A percentile compares a stretch with the other conserved stretches of the same genome.
Conservation (phyloP, 2,113 vertebrate species). For the Phaethon lepturus region DNA sequence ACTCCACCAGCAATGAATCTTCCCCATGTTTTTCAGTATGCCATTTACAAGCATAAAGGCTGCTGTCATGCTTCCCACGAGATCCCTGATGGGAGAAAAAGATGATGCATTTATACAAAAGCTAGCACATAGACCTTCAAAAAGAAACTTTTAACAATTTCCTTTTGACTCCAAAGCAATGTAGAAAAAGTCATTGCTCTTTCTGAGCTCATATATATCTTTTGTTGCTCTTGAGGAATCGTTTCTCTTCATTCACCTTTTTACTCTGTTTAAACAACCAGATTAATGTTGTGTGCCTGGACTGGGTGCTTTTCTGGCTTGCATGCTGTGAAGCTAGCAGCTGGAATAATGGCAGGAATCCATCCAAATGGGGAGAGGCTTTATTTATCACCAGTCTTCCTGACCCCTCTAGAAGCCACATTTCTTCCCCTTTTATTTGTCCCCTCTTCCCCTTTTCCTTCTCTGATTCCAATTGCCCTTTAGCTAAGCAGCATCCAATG, state of each 20-base stretch:
- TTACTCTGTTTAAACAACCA: slow-evolving; percentile 6
- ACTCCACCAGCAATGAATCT: background rate
- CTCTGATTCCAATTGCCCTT: slow-evolving; percentile 10
- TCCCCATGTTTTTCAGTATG: background rate
- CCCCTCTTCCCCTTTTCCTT: background rate
- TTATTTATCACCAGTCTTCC: slow-evolving; percentile 5
- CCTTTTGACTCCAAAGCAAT: slow-evolving; percentile 1
- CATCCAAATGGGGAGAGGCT: background rate
- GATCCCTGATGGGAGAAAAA: slow-evolving; percentile 36
- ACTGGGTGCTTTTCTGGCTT: background rate
- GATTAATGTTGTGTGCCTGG: background rate
- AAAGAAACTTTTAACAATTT: slow-evolving; percentile 6
- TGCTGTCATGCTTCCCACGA: slow-evolving; percentile 61
- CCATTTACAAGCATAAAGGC: slow-evolving; percentile 47
- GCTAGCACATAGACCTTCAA: background rate
- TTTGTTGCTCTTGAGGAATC: background rate
- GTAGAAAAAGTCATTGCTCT: slow-evolving; percentile 1
- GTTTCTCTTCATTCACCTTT: slow-evolving; percentile 53
- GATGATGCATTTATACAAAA: background rate
- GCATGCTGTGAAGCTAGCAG: background rate
- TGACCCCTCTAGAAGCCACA: background rate
- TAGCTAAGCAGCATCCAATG: background rate
- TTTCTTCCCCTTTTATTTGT: slow-evolving; percentile 10
- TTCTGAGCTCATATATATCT: background rate
- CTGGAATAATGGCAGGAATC: background rate